Conservation (phyloP, 2,113 vertebrate species). For the Melanostigma gelatinosum region DNA sequence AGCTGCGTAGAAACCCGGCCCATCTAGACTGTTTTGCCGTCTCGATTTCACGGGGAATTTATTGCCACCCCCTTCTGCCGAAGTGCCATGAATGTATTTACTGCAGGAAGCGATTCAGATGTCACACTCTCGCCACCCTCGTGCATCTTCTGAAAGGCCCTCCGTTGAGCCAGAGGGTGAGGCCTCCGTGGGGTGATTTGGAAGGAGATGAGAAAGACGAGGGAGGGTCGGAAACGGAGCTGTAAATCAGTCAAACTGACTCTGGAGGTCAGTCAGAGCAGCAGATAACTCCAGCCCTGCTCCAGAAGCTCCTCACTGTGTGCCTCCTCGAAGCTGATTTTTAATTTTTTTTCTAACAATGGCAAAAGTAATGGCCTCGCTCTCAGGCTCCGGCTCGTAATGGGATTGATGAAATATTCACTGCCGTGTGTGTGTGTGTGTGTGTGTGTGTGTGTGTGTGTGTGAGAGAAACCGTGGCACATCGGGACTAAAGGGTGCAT, state of each 20-base stretch:
- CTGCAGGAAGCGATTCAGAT: conserved; percentile 48
- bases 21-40: conserved; percentile 42
- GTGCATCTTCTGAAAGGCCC: conserved; percentile 44
- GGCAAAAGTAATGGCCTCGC: conserved; percentile 37
- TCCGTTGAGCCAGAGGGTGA: conserved; percentile 43
- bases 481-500: conserved; percentile 39
- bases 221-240: conserved; percentile 10
- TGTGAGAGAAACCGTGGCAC: background rate
- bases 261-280: conserved; percentile 56
- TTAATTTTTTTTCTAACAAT: conserved; percentile 31
- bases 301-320: conserved; percentile 28
- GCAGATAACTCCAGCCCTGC: conserved; percentile 42
- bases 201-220: conserved; percentile 58
- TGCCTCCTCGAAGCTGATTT: conserved; percentile 22
- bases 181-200: conserved; percentile 38
- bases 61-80: conserved; percentile 38
- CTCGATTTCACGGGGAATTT: conserved; percentile 61
- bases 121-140: conserved; percentile 41
- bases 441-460: conserved; percentile 30
- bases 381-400: conserved; percentile 26
- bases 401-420: conserved; percentile 66
- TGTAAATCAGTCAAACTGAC: conserved; percentile 70
- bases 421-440: conserved; percentile 26
- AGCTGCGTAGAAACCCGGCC: conserved; percentile 32
- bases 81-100: conserved; percentile 67